These are phyloP conservation scores for Ptychobarbus kaznakovi DNA, from an alignment of 2,797 vertebrate genomes.

Conservation along the genomic window DNA sequence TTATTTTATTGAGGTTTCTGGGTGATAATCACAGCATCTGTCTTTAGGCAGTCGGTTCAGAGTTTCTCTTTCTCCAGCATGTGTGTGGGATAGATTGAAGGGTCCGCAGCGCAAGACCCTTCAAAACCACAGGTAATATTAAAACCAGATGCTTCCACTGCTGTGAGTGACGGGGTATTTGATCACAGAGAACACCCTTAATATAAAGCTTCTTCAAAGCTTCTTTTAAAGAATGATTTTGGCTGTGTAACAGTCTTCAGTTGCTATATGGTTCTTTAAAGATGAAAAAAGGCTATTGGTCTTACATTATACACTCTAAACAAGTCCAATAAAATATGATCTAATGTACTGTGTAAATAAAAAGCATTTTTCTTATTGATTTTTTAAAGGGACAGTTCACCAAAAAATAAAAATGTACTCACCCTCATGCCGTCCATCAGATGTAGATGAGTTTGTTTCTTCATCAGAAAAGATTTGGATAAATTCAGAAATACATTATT, in stretches of 20 bases:
- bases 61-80: constrained; percentile 37
- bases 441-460: not conserved
- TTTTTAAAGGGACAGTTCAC: not conserved
- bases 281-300: not conserved
- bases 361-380: not conserved
- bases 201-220: constrained; percentile 1
- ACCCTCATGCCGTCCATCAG: not conserved
- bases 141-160: constrained; percentile 28
- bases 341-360: not conserved
- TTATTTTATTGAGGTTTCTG: constrained; percentile 39
- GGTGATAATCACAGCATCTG: constrained; percentile 53
- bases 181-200: constrained; percentile 34
- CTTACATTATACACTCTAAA: not conserved
- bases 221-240: not conserved
- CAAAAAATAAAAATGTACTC: not conserved
- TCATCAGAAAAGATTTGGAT: not conserved
- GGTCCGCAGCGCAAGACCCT: constrained; percentile 14
- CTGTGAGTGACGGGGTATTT: constrained; percentile 38
- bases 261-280: not conserved
- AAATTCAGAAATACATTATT: not conserved
- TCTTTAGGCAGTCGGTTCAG: constrained; percentile 34
- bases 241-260: not conserved
- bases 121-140: constrained; percentile 21
- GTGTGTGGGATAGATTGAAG: constrained; percentile 37
- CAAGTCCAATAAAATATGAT: not conserved